Conservation (phyloP, 2,113 vertebrate genomes). For the Solea solea region DNA sequence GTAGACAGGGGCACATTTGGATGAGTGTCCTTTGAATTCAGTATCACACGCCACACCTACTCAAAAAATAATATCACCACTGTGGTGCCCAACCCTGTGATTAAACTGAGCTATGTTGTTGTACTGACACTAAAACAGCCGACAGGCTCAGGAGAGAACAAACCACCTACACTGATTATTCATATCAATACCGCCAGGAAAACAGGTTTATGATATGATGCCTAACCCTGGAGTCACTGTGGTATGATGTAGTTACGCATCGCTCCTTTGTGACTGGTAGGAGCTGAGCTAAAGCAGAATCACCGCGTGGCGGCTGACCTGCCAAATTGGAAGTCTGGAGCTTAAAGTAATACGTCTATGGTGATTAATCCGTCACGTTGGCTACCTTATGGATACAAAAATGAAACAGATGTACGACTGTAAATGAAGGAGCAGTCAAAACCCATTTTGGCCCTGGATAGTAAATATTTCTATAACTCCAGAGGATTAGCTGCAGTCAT, state of each 20-base stretch:
- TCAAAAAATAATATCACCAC: conserved; percentile 21
- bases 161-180: conserved; percentile 50
- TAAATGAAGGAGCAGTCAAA: conserved; percentile 21
- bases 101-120: conserved; percentile 15
- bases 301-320: conserved; percentile 20
- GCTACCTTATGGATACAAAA: conserved; percentile 12
- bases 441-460: conserved; percentile 43
- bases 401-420: conserved; percentile 25
- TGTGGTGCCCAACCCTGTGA: conserved; percentile 16
- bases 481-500: conserved; percentile 38
- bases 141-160: conserved; percentile 30
- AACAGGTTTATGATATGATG: conserved; percentile 27
- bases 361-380: conserved; percentile 4
- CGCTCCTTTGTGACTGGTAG: conserved; percentile 21
- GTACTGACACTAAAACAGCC: conserved; percentile 34
- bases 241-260: conserved; percentile 16
- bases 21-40: conserved; percentile 11
- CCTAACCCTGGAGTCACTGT: conserved; percentile 34
- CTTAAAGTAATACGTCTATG: conserved; percentile 17
- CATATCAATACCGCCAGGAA: conserved; percentile 39
- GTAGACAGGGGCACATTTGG: neutral
- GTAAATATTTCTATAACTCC: conserved; percentile 46
- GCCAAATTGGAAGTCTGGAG: conserved; percentile 24
- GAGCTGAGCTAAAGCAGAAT: conserved; percentile 30
- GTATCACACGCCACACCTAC: conserved; percentile 16